phyloP scores from a whole-genome alignment of 2,888 invertebrate species.

The Tachina fera region DNA sequence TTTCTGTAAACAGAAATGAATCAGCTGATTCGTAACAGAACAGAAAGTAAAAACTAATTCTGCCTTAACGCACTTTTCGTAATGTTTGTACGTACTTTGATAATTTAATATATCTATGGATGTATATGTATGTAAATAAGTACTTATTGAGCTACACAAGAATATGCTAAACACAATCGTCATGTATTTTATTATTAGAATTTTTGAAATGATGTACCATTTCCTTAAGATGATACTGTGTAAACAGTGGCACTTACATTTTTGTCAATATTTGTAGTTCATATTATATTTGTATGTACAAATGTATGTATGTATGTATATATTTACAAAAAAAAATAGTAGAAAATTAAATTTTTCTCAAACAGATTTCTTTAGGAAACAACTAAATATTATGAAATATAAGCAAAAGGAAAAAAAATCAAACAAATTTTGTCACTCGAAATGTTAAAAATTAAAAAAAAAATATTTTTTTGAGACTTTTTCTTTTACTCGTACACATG shows the following conservation, averaged over 20 bases:
- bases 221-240: background rate
- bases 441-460: constrained; percentile 36
- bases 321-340: constrained; percentile 11
- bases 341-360: constrained; percentile 28
- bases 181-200: too few species aligned
- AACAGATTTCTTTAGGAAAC: constrained; percentile 29
- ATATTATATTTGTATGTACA: background rate
- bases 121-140: too few species aligned
- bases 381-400: constrained; percentile 64
- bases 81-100: too few species aligned
- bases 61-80: too few species aligned
- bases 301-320: background rate
- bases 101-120: too few species aligned
- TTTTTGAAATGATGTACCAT: background rate
- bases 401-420: constrained; percentile 1
- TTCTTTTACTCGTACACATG: constrained; percentile 33
- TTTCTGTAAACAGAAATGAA: too few species aligned
- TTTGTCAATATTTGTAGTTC: constrained; percentile 34
- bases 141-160: too few species aligned
- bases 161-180: too few species aligned
- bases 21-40: too few species aligned
- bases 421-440: constrained; percentile 60
- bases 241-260: background rate
- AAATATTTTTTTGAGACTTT: constrained; percentile 2
- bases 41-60: too few species aligned